Evolutionary conservation across 2,888 invertebrate species (phyloP).

Genomic region (Hyles lineata): DNA sequence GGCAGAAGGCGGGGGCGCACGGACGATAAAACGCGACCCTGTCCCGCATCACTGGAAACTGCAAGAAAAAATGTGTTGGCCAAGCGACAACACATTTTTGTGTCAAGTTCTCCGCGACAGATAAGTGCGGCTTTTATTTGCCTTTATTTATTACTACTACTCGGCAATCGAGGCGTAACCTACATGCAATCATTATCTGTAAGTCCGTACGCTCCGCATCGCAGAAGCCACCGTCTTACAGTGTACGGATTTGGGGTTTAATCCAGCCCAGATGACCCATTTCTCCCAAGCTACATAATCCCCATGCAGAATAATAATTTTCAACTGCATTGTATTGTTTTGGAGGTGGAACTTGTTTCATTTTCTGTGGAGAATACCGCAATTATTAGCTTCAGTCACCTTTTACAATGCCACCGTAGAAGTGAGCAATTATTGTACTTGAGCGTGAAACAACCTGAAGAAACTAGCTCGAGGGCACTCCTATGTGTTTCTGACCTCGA

Average conservation of each 20-base stretch:
- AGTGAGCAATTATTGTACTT: neutral
- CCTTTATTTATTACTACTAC: neutral
- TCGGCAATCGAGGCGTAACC: neutral
- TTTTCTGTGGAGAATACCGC: neutral
- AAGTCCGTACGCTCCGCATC: neutral
- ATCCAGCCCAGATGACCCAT: neutral
- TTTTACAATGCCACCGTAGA: constrained; percentile 10
- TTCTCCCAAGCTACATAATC: constrained; percentile 1
- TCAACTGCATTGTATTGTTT: neutral
- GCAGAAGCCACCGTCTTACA: neutral
- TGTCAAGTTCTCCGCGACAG: constrained; percentile 26
- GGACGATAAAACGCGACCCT: constrained; percentile 29
- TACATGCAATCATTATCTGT: neutral
- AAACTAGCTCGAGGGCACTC: constrained; percentile 17
- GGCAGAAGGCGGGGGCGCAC: neutral
- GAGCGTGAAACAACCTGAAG: constrained; percentile 8
- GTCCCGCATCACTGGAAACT: constrained; percentile 29
- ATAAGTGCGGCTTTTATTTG: constrained; percentile 20
- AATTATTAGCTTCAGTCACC: constrained; percentile 1
- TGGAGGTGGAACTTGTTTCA: neutral
- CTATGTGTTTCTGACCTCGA: constrained; percentile 13
- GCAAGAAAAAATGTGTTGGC: constrained; percentile 24
- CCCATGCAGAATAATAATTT: neutral
- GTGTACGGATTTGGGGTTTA: neutral
- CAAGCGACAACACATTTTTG: constrained; percentile 23